Evolutionary conservation across 2,888 invertebrate species (phyloP), one percentile per base, ranked within the genome.

Genomic region (Ichneumoninae sp.): DNA sequence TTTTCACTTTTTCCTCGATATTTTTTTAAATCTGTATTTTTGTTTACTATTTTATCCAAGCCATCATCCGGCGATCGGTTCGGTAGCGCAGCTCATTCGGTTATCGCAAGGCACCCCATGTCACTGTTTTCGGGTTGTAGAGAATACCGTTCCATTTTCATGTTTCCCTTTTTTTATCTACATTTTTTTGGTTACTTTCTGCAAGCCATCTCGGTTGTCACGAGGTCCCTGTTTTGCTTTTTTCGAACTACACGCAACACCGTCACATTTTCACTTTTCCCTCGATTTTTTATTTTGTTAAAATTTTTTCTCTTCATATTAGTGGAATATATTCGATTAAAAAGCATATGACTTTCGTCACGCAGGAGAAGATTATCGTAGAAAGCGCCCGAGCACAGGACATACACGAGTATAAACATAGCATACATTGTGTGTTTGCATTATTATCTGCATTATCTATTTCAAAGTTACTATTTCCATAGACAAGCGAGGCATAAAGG

Each of bases 51-150:
- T 60, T 60, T 60, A 69, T 68, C 57, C 54, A 66, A 72, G 44
- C 72, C 54, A 47, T 52, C 19, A 50, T 66, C 66, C 84, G 77
- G 62, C 77, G 78, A 80, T 81, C 74, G 80, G 69, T 60, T 77
- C 76, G 72, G 60, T 70, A 65, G 66, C 54, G 78, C 74, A 3
- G 13, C 13, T 44, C 13, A 44, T 3, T 52, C n/a, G 30, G n/a
- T 22, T 30, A 47, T 22, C 16, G 16, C 19, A 57, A 8, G 7
- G 22, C 33, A 26, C 7, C 26, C 33, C 30, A 30, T 19, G 19
- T 30, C 26, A 5, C n/a, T 7, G 16, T 47, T 69, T 3, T 44
- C 13, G 10, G 2, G 13, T 3, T 7, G 16, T 1, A 26, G n/a
- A 5, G 5, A 33, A 33, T 33, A 33, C 33, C 5, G 33, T 68